Percentiles rank a stretch among this genome's conserved stretches.
Conservation (phyloP, 2,888 invertebrate species). For the Anoplius nigerrimus region DNA sequence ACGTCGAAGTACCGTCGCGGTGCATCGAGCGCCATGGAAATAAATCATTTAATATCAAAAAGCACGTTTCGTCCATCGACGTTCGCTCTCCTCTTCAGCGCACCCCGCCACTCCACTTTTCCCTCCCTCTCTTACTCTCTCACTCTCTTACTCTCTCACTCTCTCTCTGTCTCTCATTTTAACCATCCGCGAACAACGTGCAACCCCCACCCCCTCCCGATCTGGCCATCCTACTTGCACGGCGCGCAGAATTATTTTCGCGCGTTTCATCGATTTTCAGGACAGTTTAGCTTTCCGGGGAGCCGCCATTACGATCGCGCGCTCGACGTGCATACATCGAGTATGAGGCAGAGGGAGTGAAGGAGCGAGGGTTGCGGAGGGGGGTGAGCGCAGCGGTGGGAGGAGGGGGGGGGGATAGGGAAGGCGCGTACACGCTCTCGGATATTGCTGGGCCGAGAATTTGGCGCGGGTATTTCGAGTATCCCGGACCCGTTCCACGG, state of each 20-base stretch:
- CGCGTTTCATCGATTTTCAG: constrained; percentile 35
- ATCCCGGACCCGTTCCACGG: constrained; percentile 12
- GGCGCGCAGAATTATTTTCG: constrained; percentile 36
- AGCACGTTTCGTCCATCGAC: constrained; percentile 6
- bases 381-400: neutral
- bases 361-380: neutral
- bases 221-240: too few species aligned
- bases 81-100: too few species aligned
- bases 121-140: too few species aligned
- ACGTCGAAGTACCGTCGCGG: constrained; percentile 2
- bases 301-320: neutral
- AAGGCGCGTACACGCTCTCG: neutral
- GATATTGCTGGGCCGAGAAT: constrained; percentile 19
- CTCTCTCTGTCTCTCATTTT: neutral
- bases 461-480: constrained; percentile 34
- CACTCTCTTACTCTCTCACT: too few species aligned
- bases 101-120: too few species aligned
- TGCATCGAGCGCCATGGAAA: constrained; percentile 15
- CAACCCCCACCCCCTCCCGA: too few species aligned
- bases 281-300: constrained; percentile 20
- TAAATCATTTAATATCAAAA: constrained; percentile 40
- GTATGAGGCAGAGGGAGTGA: neutral
- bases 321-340: neutral
- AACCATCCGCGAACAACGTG: too few species aligned
- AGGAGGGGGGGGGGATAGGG: neutral